A percentile compares a stretch with the other conserved stretches of the same genome.
Evolutionary conservation across 2,888 invertebrate species (phyloP).

Genomic region (Pachliopta kotzebuea): DNA sequence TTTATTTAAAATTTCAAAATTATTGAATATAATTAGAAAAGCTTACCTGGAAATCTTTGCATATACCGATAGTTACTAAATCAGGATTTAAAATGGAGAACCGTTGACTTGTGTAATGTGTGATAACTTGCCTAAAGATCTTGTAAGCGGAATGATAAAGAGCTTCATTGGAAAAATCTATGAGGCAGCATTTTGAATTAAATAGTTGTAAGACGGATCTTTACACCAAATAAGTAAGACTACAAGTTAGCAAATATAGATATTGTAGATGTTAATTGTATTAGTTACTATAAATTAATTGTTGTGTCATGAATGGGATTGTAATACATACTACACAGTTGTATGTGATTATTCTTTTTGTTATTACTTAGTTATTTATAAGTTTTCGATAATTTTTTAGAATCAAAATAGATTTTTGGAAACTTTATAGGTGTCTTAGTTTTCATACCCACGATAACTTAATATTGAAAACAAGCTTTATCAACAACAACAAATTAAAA

Average conservation of each 20-base stretch:
- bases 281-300: slow-evolving; percentile 45
- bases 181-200: slow-evolving; percentile 46
- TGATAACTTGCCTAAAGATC: slow-evolving; percentile 48
- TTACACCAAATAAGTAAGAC: slow-evolving; percentile 79
- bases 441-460: not conserved
- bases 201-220: slow-evolving; percentile 70
- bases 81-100: slow-evolving; percentile 9
- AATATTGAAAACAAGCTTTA: not conserved
- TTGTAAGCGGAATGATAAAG: slow-evolving; percentile 39
- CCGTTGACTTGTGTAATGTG: slow-evolving; percentile 35
- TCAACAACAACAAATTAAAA: not conserved
- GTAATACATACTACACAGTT: slow-evolving; percentile 30
- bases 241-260: slow-evolving; percentile 65
- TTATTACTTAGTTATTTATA: slow-evolving; percentile 17
- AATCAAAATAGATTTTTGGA: not conserved
- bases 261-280: slow-evolving; percentile 68
- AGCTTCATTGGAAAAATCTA: slow-evolving; percentile 23
- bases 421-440: not conserved
- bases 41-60: not conserved
- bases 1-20: no score
- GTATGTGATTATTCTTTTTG: slow-evolving; percentile 15
- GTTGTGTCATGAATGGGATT: slow-evolving; percentile 50
- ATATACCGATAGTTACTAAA: slow-evolving; percentile 10
- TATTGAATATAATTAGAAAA: not conserved
- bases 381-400: not conserved